These are phyloP conservation scores for Andrena bicolor DNA, from an alignment of 2,888 invertebrate species.

Conservation along the genomic window DNA sequence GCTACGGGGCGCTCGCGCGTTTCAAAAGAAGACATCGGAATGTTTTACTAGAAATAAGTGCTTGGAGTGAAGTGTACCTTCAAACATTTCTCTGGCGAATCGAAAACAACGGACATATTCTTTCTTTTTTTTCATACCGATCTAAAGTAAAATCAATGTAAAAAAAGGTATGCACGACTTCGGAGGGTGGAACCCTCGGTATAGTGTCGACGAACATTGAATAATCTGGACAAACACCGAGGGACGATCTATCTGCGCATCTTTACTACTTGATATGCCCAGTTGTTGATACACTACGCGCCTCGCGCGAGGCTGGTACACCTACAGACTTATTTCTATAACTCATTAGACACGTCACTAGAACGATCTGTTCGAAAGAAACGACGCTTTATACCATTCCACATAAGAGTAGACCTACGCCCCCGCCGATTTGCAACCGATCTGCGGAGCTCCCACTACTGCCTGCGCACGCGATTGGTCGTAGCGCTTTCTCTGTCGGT, in stretches of 20 bases:
- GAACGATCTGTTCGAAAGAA: conserved; percentile 25
- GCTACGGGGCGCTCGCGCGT: background rate
- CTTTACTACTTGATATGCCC: conserved; percentile 62
- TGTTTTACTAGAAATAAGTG: background rate
- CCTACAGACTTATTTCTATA: conserved; percentile 47
- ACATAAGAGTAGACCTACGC: too few relatives aligned
- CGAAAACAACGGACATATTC: too few relatives aligned
- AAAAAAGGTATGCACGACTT: background rate
- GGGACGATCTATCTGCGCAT: conserved; percentile 31
- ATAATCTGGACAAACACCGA: conserved; percentile 12
- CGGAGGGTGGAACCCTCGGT: conserved; percentile 32
- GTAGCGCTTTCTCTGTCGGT: too few relatives aligned
- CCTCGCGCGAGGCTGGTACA: conserved; percentile 37
- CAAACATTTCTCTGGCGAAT: background rate
- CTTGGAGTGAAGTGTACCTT: background rate
- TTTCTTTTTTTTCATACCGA: background rate
- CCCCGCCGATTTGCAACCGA: too few relatives aligned
- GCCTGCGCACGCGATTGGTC: too few relatives aligned
- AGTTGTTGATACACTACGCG: conserved; percentile 46
- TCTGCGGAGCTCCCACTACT: too few relatives aligned
- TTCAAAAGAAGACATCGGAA: background rate
- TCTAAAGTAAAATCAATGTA: background rate
- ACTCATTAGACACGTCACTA: conserved; percentile 22
- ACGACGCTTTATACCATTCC: conserved; percentile 17
- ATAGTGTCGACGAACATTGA: conserved; percentile 25